phyloP scores from a whole-genome alignment of 2,888 invertebrate species.

The Cryptus viduatorius region DNA sequence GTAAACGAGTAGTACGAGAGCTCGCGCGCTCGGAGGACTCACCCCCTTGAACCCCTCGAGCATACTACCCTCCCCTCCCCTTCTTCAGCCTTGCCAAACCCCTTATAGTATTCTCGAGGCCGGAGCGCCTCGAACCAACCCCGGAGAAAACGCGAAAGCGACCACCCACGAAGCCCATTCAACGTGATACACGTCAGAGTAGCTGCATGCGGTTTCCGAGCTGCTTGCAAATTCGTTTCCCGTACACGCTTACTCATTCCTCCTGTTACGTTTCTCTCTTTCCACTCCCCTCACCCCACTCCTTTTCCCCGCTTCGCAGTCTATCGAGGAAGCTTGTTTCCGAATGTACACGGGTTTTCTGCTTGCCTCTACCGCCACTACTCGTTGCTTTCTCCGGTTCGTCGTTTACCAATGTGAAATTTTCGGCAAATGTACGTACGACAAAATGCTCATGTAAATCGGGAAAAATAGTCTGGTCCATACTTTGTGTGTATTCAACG shows the following conservation, averaged over 20 bases:
- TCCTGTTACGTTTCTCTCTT: constrained; percentile 23
- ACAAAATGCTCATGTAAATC: constrained; percentile 38
- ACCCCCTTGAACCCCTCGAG: constrained; percentile 39
- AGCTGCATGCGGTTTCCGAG: constrained; percentile 26
- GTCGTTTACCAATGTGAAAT: constrained; percentile 11
- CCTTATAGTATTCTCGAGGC: constrained; percentile 29
- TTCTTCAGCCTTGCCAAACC: constrained; percentile 34
- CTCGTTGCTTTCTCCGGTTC: not conserved
- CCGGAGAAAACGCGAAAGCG: constrained; percentile 46
- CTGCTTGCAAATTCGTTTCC: constrained; percentile 63
- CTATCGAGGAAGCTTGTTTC: constrained; percentile 47
- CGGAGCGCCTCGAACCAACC: constrained; percentile 1
- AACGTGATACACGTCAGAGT: constrained; percentile 57
- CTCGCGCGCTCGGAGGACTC: constrained; percentile 32
- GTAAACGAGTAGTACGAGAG: constrained; percentile 73
- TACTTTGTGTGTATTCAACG: not conserved
- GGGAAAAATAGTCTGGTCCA: constrained; percentile 33
- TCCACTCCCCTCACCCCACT: constrained; percentile 15
- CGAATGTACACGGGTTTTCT: constrained; percentile 29
- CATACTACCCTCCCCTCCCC: not conserved
- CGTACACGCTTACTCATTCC: constrained; percentile 32
- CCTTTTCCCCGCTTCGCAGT: constrained; percentile 14
- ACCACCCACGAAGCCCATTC: constrained; percentile 56
- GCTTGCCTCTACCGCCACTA: not conserved
- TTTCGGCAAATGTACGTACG: constrained; percentile 23